phyloP scores from a whole-genome alignment of 1,140 invertebrate species.

The Ericerus pela region DNA sequence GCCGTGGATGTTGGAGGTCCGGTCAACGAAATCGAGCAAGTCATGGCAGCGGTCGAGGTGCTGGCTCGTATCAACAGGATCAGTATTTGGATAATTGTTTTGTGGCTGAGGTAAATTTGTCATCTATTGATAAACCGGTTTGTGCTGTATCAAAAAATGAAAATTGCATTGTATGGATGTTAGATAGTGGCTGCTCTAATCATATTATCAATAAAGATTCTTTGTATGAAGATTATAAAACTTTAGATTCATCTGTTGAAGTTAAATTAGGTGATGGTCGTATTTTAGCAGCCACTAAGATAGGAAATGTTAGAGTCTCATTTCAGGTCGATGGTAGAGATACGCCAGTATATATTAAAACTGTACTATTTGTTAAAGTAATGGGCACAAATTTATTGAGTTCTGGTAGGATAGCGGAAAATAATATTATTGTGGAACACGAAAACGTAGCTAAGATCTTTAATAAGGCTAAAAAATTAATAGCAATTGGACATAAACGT shows the following conservation, averaged over 20 bases:
- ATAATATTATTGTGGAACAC: conserved; percentile 17
- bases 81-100: too few species aligned
- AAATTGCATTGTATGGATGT: conserved; percentile 14
- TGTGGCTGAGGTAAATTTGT: too few species aligned
- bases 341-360: conserved; percentile 18
- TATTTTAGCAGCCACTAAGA: conserved; percentile 15
- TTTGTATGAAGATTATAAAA: conserved; percentile 16
- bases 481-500: too few species aligned
- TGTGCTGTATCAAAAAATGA: too few species aligned
- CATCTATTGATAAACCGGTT: too few species aligned
- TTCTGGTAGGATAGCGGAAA: too few species aligned
- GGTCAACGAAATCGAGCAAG: too few species aligned
- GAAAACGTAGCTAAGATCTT: not conserved
- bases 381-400: conserved; percentile 19
- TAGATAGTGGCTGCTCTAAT: conserved; percentile 24
- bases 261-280: conserved; percentile 19
- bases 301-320: conserved; percentile 17
- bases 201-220: conserved; percentile 19
- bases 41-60: too few species aligned
- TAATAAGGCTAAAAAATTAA: not conserved
- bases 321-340: conserved; percentile 17
- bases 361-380: conserved; percentile 17
- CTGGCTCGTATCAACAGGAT: too few species aligned
- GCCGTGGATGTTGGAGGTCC: too few species aligned
- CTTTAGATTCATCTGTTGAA: conserved; percentile 19